phyloP scores from a whole-genome alignment of 1,140 invertebrate species.

The Polyergus mexicanus region DNA sequence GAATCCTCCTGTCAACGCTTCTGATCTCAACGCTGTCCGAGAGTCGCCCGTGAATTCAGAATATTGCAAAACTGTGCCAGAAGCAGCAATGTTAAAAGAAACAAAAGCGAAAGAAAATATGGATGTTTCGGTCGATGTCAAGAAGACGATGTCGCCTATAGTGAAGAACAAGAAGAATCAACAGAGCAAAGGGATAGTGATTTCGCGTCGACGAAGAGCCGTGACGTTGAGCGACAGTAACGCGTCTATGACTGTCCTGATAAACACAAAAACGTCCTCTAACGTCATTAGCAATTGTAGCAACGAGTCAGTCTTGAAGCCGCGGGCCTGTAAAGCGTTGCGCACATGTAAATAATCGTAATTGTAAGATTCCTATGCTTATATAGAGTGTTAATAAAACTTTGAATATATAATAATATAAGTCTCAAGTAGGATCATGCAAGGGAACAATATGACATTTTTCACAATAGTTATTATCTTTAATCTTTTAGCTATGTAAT shows the following conservation, averaged over 20 bases:
- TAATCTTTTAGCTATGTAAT: background rate
- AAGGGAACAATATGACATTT: background rate
- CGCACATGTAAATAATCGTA: conserved; percentile 29
- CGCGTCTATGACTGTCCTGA: conserved; percentile 71
- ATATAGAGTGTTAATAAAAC: conserved; percentile 28
- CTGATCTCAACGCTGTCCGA: background rate
- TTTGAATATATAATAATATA: too few species aligned
- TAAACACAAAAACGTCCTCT: conserved; percentile 43
- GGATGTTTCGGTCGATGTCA: background rate
- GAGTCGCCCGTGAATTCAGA: background rate
- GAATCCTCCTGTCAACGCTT: background rate
- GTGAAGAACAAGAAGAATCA: conserved; percentile 8
- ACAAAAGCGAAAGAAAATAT: background rate
- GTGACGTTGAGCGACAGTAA: conserved; percentile 72
- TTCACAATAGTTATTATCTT: background rate
- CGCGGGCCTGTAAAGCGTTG: conserved; percentile 17
- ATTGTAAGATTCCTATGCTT: background rate
- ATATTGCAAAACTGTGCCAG: background rate
- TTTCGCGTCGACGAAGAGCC: conserved; percentile 70
- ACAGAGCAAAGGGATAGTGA: conserved; percentile 59
- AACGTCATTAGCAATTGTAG: background rate
- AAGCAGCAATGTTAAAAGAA: background rate
- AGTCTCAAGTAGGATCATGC: background rate
- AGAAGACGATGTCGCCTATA: conserved; percentile 7
- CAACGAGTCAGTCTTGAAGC: conserved; percentile 28